phyloP scores from a whole-genome alignment of 2,113 vertebrate species.

The Proteles cristata region DNA sequence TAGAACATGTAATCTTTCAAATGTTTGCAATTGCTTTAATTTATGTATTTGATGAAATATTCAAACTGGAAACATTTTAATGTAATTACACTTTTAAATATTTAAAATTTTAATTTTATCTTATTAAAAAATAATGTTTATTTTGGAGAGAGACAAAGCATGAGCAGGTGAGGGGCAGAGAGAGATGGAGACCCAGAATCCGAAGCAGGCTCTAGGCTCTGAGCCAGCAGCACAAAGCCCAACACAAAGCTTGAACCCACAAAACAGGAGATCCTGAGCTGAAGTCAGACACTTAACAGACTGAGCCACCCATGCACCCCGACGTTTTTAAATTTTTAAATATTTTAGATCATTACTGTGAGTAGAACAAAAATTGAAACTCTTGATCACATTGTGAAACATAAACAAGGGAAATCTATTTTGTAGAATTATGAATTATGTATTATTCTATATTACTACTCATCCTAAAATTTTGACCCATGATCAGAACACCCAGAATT shows the following conservation, averaged over 20 bases:
- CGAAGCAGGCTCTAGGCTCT: too few species aligned
- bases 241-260: too few species aligned
- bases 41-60: slow-evolving; percentile 43
- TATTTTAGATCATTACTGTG: neutral
- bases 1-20: neutral
- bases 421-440: neutral
- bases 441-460: neutral
- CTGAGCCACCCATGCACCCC: too few species aligned
- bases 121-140: too few species aligned
- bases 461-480: neutral
- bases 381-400: neutral
- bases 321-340: too few species aligned
- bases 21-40: neutral
- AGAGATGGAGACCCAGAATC: too few species aligned
- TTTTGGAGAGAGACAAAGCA: too few species aligned
- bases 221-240: too few species aligned
- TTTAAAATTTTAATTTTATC: too few species aligned
- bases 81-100: neutral
- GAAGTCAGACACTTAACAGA: too few species aligned
- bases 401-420: neutral
- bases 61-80: neutral
- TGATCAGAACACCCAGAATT: neutral
- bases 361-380: slow-evolving; percentile 23
- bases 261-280: too few species aligned
- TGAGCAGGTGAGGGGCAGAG: too few species aligned